Percentiles rank a stretch among this genome's conserved stretches.
These are phyloP conservation scores for Menura novaehollandiae DNA, from an alignment of 2,113 vertebrate species.

Conservation along the genomic window DNA sequence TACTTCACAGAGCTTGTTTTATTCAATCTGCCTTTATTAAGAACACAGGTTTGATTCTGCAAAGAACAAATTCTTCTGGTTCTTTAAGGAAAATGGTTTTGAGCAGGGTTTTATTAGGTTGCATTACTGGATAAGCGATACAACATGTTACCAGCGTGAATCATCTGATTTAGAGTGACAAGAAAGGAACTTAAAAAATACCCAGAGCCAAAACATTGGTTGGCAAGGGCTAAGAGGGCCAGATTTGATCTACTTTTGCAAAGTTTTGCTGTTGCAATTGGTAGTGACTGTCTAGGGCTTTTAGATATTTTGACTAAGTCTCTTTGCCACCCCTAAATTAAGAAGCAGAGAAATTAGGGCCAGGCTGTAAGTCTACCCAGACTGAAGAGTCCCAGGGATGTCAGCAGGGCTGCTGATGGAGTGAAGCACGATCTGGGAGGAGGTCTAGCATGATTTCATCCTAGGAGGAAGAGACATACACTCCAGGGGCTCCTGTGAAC, in stretches of 20 bases:
- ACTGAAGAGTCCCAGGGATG: background rate
- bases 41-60: slow-evolving; percentile 66
- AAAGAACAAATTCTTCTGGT: slow-evolving; percentile 72
- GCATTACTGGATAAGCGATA: slow-evolving; percentile 66
- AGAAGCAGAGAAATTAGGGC: slow-evolving; percentile 4
- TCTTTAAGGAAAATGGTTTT: slow-evolving; percentile 68
- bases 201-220: slow-evolving; percentile 61
- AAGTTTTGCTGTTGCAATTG: slow-evolving; percentile 53
- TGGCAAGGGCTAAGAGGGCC: slow-evolving; percentile 25
- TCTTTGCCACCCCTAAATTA: background rate
- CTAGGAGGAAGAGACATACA: background rate
- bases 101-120: slow-evolving; percentile 62
- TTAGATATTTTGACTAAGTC: slow-evolving; percentile 57
- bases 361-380: background rate
- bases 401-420: background rate
- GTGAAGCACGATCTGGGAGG: background rate
- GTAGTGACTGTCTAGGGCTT: slow-evolving; percentile 39
- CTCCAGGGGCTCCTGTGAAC: too few relatives aligned
- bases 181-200: slow-evolving; percentile 56
- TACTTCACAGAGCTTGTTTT: slow-evolving; percentile 47
- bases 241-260: slow-evolving; percentile 56
- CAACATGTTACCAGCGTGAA: slow-evolving; percentile 71
- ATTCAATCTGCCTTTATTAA: slow-evolving; percentile 71
- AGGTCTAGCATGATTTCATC: background rate
- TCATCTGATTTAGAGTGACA: slow-evolving; percentile 68